phyloP scores from a whole-genome alignment of 2,888 invertebrate genomes.

The Rotaria sp. region DNA sequence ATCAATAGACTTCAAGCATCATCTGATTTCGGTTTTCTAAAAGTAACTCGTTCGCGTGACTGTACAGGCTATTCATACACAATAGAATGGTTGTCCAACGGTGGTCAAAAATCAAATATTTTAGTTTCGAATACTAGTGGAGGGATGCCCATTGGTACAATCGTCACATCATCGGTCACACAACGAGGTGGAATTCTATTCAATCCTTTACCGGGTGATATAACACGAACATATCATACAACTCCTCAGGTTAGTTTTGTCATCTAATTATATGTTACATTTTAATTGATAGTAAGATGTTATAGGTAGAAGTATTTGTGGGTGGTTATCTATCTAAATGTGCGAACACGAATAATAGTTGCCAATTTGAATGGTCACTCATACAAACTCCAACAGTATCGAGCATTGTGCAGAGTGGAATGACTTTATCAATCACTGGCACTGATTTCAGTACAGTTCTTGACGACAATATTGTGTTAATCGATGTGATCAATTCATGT shows the following conservation, averaged over 20 bases:
- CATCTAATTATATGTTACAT: too few species aligned
- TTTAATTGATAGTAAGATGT: not conserved
- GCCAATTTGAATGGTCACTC: not conserved
- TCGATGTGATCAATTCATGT: not conserved
- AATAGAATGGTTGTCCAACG: constrained; percentile 29
- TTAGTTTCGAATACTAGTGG: not conserved
- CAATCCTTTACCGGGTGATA: constrained; percentile 25
- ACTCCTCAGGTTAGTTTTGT: not conserved
- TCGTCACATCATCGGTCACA: not conserved
- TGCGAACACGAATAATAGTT: not conserved
- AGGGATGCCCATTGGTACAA: not conserved
- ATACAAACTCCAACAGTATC: not conserved
- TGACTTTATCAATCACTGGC: constrained; percentile 13
- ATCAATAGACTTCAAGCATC: not conserved
- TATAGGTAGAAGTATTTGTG: not conserved
- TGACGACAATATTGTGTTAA: not conserved
- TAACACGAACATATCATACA: constrained; percentile 25
- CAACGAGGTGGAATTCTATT: constrained; percentile 29
- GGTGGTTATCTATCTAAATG: not conserved
- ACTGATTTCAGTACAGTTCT: constrained; percentile 27
- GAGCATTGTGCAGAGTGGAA: not conserved
- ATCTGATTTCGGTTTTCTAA: constrained; percentile 9
- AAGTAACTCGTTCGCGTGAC: not conserved
- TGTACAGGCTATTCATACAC: constrained; percentile 37
- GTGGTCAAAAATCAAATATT: constrained; percentile 30